phyloP scores from a whole-genome alignment of 2,797 vertebrate genomes.

The Phrynocephalus forsythii region DNA sequence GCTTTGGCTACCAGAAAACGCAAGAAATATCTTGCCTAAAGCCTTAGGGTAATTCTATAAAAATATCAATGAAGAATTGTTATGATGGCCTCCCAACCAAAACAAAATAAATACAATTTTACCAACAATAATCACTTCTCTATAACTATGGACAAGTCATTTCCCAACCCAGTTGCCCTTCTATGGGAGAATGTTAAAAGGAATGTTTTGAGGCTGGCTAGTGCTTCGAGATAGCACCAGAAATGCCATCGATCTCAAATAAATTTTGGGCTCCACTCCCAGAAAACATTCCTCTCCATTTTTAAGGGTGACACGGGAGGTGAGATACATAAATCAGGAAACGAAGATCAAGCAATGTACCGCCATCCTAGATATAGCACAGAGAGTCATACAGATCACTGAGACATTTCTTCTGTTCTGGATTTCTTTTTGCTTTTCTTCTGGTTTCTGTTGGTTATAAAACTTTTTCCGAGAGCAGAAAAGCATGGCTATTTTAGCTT shows the following conservation, averaged over 20 bases:
- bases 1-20: conserved; percentile 78
- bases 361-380: background rate
- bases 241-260: conserved; percentile 77
- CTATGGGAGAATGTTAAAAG: conserved; percentile 44
- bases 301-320: background rate
- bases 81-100: conserved; percentile 77
- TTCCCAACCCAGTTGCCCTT: conserved; percentile 64
- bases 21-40: conserved; percentile 71
- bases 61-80: conserved; percentile 80
- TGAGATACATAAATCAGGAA: background rate
- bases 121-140: conserved; percentile 71
- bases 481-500: background rate
- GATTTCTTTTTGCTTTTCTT: background rate
- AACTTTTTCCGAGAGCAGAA: background rate
- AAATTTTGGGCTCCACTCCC: conserved; percentile 72
- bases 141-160: conserved; percentile 64
- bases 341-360: background rate
- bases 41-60: conserved; percentile 79
- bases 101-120: conserved; percentile 78
- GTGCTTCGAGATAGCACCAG: conserved; percentile 75
- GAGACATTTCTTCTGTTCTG: background rate
- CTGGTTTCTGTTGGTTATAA: background rate
- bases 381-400: background rate
- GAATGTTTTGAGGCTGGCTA: conserved; percentile 73
- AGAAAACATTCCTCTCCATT: conserved; percentile 50